Conservation (phyloP, 37 sponge, comb jelly and placozoan genomes). For the Halisarca cf. caerulea region DNA sequence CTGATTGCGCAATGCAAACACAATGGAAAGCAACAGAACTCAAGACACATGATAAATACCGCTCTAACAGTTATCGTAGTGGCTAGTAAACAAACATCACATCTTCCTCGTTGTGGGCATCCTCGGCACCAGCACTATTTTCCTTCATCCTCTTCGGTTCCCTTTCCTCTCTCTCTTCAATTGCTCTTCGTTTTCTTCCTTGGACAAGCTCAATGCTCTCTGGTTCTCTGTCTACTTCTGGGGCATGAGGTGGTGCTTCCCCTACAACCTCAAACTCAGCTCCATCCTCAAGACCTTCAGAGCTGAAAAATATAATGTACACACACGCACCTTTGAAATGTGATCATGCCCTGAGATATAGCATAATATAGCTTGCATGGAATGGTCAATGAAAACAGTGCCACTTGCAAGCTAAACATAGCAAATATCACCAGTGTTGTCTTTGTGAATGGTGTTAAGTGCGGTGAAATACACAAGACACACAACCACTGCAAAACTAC, state of each 20-base stretch:
- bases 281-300: slow-evolving; percentile 46
- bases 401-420: too few relatives aligned
- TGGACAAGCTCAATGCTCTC: neutral
- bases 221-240: neutral
- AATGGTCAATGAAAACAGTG: too few relatives aligned
- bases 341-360: too few relatives aligned
- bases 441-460: too few relatives aligned
- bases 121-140: neutral
- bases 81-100: neutral
- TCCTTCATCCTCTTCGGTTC: slow-evolving; percentile 9
- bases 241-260: neutral
- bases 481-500: too few relatives aligned
- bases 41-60: too few relatives aligned
- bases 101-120: slow-evolving; percentile 14
- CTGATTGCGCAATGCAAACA: too few relatives aligned
- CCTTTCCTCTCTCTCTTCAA: neutral
- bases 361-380: too few relatives aligned
- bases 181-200: neutral
- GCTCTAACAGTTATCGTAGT: neutral
- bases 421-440: too few relatives aligned
- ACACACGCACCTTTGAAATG: too few relatives aligned
- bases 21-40: too few relatives aligned
- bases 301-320: slow-evolving; percentile 22
- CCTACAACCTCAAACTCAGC: slow-evolving; percentile 55
- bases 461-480: too few relatives aligned